phyloP scores from a whole-genome alignment of 2,888 invertebrate species.

The Leptopilina drosophilae region DNA sequence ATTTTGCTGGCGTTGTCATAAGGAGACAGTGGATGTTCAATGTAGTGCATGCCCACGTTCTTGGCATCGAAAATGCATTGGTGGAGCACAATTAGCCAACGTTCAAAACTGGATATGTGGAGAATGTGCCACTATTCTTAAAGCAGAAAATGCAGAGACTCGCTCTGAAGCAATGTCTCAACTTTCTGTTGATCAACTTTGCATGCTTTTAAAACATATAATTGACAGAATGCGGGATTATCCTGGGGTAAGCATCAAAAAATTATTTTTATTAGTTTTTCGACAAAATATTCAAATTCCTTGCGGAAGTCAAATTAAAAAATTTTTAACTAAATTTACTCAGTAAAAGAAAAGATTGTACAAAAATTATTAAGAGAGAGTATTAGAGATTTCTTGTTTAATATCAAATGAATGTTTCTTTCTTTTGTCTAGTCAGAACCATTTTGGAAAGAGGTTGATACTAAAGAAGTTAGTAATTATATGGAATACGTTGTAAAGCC shows the following conservation, averaged over 20 bases:
- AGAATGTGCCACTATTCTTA: conserved; percentile 87
- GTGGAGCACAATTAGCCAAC: conserved; percentile 77
- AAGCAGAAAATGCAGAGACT: conserved; percentile 85
- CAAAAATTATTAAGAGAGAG: no score
- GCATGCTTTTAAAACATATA: conserved; percentile 88
- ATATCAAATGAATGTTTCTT: conserved; percentile 43
- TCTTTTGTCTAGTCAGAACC: conserved; percentile 83
- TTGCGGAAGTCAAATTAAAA: no score
- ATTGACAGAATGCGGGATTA: conserved; percentile 88
- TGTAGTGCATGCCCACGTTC: conserved; percentile 92
- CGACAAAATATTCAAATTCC: no score
- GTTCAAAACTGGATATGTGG: conserved; percentile 89
- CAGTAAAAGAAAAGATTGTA: no score
- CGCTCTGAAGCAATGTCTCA: conserved; percentile 86
- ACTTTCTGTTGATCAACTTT: conserved; percentile 85
- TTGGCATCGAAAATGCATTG: conserved; percentile 89
- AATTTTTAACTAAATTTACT: no score
- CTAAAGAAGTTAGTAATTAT: conserved; percentile 85
- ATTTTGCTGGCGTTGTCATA: conserved; percentile 96
- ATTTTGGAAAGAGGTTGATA: conserved; percentile 87
- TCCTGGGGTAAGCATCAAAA: conserved; percentile 83
- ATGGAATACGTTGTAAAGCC: conserved; percentile 90
- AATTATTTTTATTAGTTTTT: conserved; percentile 9
- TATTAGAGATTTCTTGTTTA: conserved; percentile 1
- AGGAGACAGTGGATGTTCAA: conserved; percentile 80